phyloP scores from a whole-genome alignment of 1,140 invertebrate genomes.

The Drosophila rufa region DNA sequence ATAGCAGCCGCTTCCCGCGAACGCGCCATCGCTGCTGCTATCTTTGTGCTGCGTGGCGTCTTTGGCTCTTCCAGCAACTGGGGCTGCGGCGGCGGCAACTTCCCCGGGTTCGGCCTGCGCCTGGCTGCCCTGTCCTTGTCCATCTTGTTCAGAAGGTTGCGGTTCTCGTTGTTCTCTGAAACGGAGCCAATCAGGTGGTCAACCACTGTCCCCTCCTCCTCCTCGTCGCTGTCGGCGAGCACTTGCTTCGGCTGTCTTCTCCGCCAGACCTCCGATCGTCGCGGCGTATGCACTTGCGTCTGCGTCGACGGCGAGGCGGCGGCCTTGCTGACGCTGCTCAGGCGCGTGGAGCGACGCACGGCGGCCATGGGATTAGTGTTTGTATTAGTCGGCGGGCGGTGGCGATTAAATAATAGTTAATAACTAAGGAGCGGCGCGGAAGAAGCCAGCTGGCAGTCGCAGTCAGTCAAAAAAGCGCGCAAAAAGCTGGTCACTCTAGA shows the following conservation, averaged over 20 bases:
- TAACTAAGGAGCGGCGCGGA: conserved; percentile 6
- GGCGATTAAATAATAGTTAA: conserved; percentile 20
- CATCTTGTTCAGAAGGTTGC: conserved; percentile 76
- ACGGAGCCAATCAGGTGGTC: conserved; percentile 47
- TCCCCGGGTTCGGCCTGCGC: conserved; percentile 38
- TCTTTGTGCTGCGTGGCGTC: conserved; percentile 79
- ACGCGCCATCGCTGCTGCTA: conserved; percentile 14
- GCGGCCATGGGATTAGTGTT: conserved; percentile 56
- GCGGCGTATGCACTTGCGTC: conserved; percentile 43
- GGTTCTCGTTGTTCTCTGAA: conserved; percentile 82
- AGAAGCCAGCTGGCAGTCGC: conserved; percentile 18
- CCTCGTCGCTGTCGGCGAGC: conserved; percentile 58
- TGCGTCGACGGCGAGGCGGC: conserved; percentile 44
- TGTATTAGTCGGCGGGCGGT: conserved; percentile 8
- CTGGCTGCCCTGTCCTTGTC: conserved; percentile 45
- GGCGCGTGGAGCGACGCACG: conserved; percentile 76
- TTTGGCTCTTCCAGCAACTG: conserved; percentile 36
- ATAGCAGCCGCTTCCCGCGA: conserved; percentile 18
- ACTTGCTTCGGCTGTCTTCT: conserved; percentile 56
- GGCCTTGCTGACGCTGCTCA: conserved; percentile 72
- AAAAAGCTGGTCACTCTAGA: conserved; percentile 34
- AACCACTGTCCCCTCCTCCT: conserved; percentile 39
- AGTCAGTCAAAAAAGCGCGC: conserved; percentile 35
- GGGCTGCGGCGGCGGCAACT: conserved; percentile 4
- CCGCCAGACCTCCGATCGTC: conserved; percentile 72